Evolutionary conservation across 2,888 invertebrate species (phyloP).

Genomic region (Sarcophaga carnaria): DNA sequence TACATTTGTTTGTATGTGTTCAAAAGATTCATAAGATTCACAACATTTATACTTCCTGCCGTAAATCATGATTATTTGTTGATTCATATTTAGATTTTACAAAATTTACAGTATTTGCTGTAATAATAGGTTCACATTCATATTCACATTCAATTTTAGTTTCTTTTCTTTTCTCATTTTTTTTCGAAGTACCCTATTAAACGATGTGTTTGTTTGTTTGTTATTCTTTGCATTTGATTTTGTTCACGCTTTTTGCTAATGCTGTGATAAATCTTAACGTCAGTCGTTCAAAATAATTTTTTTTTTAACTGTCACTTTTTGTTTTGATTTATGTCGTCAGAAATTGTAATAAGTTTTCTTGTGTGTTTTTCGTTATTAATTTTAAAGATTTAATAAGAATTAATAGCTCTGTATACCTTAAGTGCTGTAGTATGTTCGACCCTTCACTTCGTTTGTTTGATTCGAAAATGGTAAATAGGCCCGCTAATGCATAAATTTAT

Average conservation of each 20-base stretch:
- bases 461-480: too few relatives aligned
- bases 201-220: not conserved
- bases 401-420: too few relatives aligned
- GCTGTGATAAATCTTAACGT: not conserved
- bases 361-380: not conserved
- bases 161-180: not conserved
- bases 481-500: too few relatives aligned
- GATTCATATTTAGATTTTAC: conserved; percentile 15
- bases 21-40: not conserved
- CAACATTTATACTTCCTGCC: conserved; percentile 64
- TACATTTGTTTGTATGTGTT: not conserved
- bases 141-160: too few relatives aligned
- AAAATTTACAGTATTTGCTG: conserved; percentile 43
- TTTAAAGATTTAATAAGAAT: too few relatives aligned
- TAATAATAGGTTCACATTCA: conserved; percentile 33
- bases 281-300: not conserved
- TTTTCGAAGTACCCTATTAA: not conserved
- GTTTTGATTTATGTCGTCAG: not conserved
- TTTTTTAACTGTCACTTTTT: not conserved
- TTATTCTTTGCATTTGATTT: not conserved
- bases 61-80: conserved; percentile 65
- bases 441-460: too few relatives aligned
- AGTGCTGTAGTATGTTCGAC: too few relatives aligned
- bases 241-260: not conserved
- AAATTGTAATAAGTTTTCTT: not conserved